phyloP scores from a whole-genome alignment of 2,797 vertebrate genomes.

The Stomatorhinus walkeri region DNA sequence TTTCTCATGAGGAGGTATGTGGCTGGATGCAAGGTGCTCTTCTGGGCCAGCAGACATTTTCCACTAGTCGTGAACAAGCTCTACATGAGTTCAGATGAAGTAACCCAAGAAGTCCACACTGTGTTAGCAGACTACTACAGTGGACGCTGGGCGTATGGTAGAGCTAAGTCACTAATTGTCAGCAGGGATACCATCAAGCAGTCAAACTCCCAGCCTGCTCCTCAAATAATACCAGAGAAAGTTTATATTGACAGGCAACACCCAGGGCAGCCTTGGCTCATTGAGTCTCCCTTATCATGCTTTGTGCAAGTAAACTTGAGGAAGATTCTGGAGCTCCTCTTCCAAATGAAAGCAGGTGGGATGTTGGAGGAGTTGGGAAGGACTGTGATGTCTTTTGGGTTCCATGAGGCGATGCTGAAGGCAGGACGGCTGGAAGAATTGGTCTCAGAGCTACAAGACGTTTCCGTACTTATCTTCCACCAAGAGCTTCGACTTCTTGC shows the following conservation, averaged over 20 bases:
- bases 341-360: conserved; percentile 58
- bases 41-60: conserved; percentile 65
- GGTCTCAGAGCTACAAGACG: conserved; percentile 49
- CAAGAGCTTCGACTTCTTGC: conserved; percentile 53
- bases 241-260: conserved; percentile 43
- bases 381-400: conserved; percentile 47
- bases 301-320: conserved; percentile 44
- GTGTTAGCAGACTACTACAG: conserved; percentile 60
- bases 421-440: conserved; percentile 50
- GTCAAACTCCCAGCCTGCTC: conserved; percentile 3
- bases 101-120: conserved; percentile 44
- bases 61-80: conserved; percentile 50
- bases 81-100: conserved; percentile 46
- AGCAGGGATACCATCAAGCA: conserved; percentile 12
- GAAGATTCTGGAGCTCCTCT: conserved; percentile 57
- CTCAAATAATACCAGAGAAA: conserved; percentile 3
- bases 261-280: conserved; percentile 53
- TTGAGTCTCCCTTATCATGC: conserved; percentile 28
- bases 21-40: conserved; percentile 47
- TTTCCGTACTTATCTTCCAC: conserved; percentile 30
- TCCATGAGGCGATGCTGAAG: conserved; percentile 58
- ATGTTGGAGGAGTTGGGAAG: conserved; percentile 45
- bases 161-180: conserved; percentile 39
- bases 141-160: conserved; percentile 44
- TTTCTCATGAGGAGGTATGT: conserved; percentile 51